Percentiles rank a stretch among this genome's conserved stretches.
These are phyloP conservation scores for Alviniconcha marisindica DNA, from an alignment of 1,140 invertebrate genomes.

Conservation along the genomic window DNA sequence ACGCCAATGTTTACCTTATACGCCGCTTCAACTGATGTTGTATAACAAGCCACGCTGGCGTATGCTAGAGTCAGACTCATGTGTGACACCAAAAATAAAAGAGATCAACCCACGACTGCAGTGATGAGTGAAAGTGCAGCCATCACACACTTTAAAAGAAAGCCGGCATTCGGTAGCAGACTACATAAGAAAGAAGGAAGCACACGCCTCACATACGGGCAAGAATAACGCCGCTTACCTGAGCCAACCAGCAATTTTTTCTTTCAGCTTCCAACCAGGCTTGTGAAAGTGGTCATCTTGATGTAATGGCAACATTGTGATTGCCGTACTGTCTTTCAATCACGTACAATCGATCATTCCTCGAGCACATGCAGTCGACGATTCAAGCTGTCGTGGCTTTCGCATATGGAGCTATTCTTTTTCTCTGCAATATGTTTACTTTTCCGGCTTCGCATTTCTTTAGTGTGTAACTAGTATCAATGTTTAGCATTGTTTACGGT, in stretches of 20 bases:
- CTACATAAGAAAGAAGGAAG: neutral
- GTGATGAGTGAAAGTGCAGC: neutral
- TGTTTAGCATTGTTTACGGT: too few species aligned
- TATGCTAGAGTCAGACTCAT: neutral
- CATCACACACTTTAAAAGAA: neutral
- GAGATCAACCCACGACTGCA: neutral
- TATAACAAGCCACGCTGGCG: neutral
- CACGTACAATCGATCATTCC: constrained; percentile 31
- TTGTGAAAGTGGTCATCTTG: constrained; percentile 73
- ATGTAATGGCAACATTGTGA: constrained; percentile 75
- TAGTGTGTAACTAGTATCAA: too few species aligned
- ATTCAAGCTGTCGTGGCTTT: constrained; percentile 17
- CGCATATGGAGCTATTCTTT: neutral
- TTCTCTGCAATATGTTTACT: neutral
- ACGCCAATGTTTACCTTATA: too few species aligned
- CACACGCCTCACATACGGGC: constrained; percentile 17
- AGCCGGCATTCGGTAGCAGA: neutral
- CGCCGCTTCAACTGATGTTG: too few species aligned
- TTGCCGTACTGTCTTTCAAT: neutral
- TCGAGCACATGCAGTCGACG: neutral
- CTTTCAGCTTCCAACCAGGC: constrained; percentile 70
- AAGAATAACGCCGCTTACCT: constrained; percentile 64
- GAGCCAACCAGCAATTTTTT: constrained; percentile 75
- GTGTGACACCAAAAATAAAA: neutral
- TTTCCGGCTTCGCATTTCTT: neutral